A percentile compares a stretch with the other conserved stretches of the same genome.
Evolutionary conservation across 2,888 invertebrate genomes (phyloP).

Genomic region (Boloria selene): DNA sequence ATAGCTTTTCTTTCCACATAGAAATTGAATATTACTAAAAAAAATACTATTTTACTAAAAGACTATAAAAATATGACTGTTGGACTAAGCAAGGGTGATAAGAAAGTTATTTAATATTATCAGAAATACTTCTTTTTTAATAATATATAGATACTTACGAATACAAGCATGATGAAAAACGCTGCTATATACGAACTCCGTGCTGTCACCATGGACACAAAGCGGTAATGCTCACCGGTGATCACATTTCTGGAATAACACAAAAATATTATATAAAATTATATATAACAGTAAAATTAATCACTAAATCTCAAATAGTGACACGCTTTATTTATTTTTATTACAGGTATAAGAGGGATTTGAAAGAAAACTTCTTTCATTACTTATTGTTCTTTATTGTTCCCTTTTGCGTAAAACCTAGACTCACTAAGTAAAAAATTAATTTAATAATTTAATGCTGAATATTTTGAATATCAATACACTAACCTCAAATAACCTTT

Average conservation of each 20-base stretch:
- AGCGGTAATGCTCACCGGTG: slow-evolving; percentile 98
- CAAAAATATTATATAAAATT: not conserved
- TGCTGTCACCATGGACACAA: slow-evolving; percentile 98
- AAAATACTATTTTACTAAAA: too few relatives aligned
- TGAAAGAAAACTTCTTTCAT: too few relatives aligned
- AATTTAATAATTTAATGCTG: not conserved
- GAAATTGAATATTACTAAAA: too few relatives aligned
- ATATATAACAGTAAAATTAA: not conserved
- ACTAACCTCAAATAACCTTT: slow-evolving; percentile 94
- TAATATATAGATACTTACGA: slow-evolving; percentile 82
- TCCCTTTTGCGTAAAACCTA: too few relatives aligned
- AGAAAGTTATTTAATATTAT: not conserved
- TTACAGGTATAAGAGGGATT: too few relatives aligned
- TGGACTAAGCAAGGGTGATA: too few relatives aligned
- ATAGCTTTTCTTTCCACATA: too few relatives aligned
- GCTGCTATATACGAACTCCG: slow-evolving; percentile 97
- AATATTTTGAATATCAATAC: not conserved
- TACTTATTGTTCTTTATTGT: too few relatives aligned
- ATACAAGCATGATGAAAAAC: slow-evolving; percentile 98
- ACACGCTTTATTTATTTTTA: too few relatives aligned
- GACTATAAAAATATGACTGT: too few relatives aligned
- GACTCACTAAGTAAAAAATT: too few relatives aligned
- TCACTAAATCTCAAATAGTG: too few relatives aligned
- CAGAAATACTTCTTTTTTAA: not conserved
- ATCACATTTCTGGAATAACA: slow-evolving; percentile 92